Evolutionary conservation across 2,113 vertebrate genomes (phyloP).

Genomic region (Mandrillus leucophaeus): DNA sequence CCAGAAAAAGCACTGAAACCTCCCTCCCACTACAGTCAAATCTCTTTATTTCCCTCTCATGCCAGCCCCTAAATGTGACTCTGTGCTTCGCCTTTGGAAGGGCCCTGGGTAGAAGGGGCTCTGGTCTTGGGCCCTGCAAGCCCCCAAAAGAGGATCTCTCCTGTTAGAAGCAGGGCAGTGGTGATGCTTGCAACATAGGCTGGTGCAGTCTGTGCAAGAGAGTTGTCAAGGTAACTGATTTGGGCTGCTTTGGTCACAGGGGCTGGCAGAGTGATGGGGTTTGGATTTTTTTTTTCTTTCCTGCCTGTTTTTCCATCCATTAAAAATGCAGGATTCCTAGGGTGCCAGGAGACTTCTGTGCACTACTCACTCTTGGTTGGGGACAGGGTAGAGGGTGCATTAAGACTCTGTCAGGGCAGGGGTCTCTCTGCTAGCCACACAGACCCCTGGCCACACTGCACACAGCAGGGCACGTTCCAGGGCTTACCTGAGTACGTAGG

Average conservation of each 20-base stretch:
- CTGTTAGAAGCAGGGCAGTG: background rate
- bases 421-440: background rate
- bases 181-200: background rate
- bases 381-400: background rate
- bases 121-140: background rate
- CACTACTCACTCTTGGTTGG: background rate
- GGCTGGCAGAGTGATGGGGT: background rate
- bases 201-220: background rate
- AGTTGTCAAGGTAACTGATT: conserved; percentile 24
- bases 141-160: background rate
- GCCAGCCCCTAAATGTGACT: background rate
- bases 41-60: background rate
- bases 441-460: background rate
- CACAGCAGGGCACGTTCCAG: background rate
- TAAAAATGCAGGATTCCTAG: background rate
- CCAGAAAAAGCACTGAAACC: background rate
- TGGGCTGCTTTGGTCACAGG: background rate
- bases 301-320: background rate
- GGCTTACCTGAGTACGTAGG: conserved; percentile 93
- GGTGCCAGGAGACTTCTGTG: background rate
- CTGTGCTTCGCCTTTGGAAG: background rate
- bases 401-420: background rate
- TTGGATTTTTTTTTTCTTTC: background rate
- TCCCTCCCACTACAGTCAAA: background rate
- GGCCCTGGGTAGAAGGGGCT: background rate